Percentiles rank a stretch among this genome's conserved stretches.
These are phyloP conservation scores for Amphiprion clarkii DNA, from an alignment of 2,797 vertebrate genomes.

Conservation along the genomic window DNA sequence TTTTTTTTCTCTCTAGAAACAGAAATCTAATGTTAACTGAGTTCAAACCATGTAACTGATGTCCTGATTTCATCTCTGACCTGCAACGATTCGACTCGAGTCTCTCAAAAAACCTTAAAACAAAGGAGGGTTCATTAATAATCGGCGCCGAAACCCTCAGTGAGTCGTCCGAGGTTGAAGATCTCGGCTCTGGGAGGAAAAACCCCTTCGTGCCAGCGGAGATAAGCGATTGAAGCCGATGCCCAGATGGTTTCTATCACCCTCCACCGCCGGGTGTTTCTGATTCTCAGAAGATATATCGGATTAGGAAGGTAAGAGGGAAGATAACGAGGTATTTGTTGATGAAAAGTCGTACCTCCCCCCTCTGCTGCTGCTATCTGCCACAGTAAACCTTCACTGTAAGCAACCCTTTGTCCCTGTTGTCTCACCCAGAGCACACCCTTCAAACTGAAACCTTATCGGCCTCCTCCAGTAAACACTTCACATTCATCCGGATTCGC, in stretches of 20 bases:
- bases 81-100: no score
- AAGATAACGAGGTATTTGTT: conserved; percentile 52
- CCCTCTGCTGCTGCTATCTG: conserved; percentile 16
- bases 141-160: no score
- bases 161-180: conserved; percentile 2
- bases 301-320: conserved; percentile 39
- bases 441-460: conserved; percentile 64
- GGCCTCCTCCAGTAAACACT: conserved; percentile 59
- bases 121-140: no score
- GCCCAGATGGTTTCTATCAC: conserved; percentile 55
- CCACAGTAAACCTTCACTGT: conserved; percentile 30
- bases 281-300: conserved; percentile 42
- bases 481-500: conserved; percentile 41
- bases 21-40: no score
- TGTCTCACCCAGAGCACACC: conserved; percentile 52
- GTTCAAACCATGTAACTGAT: no score
- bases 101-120: no score
- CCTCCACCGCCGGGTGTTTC: conserved; percentile 50
- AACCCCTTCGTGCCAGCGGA: conserved; percentile 13
- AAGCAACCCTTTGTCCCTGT: conserved; percentile 42
- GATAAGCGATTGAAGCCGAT: conserved; percentile 49
- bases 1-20: no score
- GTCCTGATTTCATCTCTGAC: no score
- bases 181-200: conserved; percentile 4
- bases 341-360: conserved; percentile 14